Evolutionary conservation across 2,113 vertebrate genomes (phyloP).

Genomic region (Gnathonemus longibarbis): DNA sequence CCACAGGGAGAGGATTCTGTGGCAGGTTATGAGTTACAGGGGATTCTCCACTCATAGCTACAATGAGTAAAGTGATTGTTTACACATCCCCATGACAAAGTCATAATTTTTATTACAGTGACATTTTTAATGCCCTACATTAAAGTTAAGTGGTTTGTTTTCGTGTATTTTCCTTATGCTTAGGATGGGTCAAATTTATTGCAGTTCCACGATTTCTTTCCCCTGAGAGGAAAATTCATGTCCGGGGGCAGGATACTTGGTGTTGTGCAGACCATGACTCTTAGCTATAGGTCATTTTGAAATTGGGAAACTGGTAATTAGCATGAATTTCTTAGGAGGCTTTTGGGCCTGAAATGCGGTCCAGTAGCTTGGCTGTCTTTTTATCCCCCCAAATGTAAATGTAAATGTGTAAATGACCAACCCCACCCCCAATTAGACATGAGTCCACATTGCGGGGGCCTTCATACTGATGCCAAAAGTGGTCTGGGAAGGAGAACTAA

Average conservation of each 20-base stretch:
- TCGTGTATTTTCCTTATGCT: not conserved
- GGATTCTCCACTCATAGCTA: not conserved
- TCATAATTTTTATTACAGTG: not conserved
- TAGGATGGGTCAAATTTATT: not conserved
- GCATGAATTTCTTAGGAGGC: not conserved
- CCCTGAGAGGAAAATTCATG: not conserved
- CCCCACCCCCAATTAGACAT: not conserved
- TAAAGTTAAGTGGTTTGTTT: not conserved
- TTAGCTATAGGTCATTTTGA: not conserved
- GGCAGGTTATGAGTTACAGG: not conserved
- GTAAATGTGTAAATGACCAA: not conserved
- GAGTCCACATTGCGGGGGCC: not conserved
- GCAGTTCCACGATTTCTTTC: not conserved
- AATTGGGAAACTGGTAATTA: not conserved
- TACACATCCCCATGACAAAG: not conserved
- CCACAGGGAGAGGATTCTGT: not conserved
- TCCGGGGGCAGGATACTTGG: not conserved
- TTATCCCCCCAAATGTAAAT: not conserved
- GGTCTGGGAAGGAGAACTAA: not conserved
- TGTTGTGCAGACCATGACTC: not conserved
- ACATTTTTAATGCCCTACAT: not conserved
- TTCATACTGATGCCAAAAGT: not conserved
- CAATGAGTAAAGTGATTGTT: not conserved
- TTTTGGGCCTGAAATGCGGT: not conserved
- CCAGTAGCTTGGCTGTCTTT: not conserved